Conservation (phyloP, 2,797 vertebrate species). For the Xenentodon cancila region DNA sequence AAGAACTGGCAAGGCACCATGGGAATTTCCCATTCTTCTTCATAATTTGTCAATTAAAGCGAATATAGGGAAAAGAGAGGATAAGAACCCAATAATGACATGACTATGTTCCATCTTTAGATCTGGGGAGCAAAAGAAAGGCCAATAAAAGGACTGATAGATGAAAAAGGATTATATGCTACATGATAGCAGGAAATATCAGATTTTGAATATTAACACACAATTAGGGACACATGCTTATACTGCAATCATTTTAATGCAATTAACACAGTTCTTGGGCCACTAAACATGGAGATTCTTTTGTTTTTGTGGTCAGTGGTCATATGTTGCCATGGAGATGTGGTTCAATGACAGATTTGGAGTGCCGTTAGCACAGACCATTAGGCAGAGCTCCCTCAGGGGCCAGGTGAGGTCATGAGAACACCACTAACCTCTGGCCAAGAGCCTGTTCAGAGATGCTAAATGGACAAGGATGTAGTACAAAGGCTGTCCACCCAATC, state of each 20-base stretch:
- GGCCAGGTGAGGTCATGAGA: conserved; percentile 83
- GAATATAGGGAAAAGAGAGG: conserved; percentile 54
- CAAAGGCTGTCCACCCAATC: conserved; percentile 56
- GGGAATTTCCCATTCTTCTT: conserved; percentile 78
- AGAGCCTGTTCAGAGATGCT: conserved; percentile 64
- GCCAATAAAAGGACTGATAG: conserved; percentile 22
- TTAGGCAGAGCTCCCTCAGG: conserved; percentile 75
- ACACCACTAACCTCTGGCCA: conserved; percentile 71
- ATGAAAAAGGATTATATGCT: conserved; percentile 14
- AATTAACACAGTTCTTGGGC: conserved; percentile 26
- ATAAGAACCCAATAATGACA: conserved; percentile 39
- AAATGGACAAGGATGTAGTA: conserved; percentile 65
- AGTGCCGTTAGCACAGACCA: conserved; percentile 79
- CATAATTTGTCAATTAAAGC: conserved; percentile 71
- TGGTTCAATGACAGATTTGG: conserved; percentile 72
- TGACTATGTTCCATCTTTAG: conserved; percentile 49
- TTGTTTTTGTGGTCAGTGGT: conserved; percentile 21
- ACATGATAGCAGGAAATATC: conserved; percentile 15
- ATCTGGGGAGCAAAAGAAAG: conserved; percentile 20
- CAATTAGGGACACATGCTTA: conserved; percentile 36
- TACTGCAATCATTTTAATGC: conserved; percentile 53
- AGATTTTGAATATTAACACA: conserved; percentile 42
- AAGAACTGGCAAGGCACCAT: conserved; percentile 55
- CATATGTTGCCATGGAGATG: conserved; percentile 63
- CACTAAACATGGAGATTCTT: conserved; percentile 12